Conservation (phyloP, 1,140 invertebrate genomes). For the Drosophila orena region DNA sequence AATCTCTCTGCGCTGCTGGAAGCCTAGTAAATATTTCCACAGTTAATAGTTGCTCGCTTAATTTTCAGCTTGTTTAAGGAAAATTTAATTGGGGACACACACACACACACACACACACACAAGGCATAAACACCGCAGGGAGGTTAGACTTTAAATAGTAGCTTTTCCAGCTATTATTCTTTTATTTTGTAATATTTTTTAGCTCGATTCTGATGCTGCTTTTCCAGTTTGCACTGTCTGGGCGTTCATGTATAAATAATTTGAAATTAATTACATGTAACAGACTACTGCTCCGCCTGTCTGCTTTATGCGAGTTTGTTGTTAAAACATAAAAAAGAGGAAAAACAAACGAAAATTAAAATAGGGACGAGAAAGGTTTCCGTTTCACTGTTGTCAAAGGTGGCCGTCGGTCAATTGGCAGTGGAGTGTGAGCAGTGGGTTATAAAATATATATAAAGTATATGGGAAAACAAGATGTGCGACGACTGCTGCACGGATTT, state of each 20-base stretch:
- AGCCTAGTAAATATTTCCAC: conserved; percentile 7
- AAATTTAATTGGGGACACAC: conserved; percentile 67
- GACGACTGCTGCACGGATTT: conserved; percentile 74
- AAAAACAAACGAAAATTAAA: background rate
- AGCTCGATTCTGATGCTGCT: conserved; percentile 17
- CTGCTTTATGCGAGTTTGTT: conserved; percentile 45
- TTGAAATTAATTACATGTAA: conserved; percentile 84
- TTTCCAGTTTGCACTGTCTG: conserved; percentile 25
- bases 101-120: conserved; percentile 27
- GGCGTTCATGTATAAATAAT: conserved; percentile 82
- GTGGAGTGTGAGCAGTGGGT: conserved; percentile 21
- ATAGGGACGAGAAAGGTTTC: conserved; percentile 17
- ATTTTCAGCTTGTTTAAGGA: conserved; percentile 27
- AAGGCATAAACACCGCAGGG: conserved; percentile 52
- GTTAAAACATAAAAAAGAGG: conserved; percentile 20
- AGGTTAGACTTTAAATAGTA: conserved; percentile 27
- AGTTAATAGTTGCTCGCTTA: conserved; percentile 18
- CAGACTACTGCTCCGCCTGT: conserved; percentile 55
- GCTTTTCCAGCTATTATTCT: background rate
- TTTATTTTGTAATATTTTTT: conserved; percentile 26
- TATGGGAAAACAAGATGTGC: conserved; percentile 65
- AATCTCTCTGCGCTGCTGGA: background rate
- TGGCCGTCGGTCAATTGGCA: conserved; percentile 32
- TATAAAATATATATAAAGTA: conserved; percentile 69
- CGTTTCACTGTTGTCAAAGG: conserved; percentile 53